Base-by-base conservation (phyloP, 2,888 invertebrate species). In the Drosophila diplacantha region DNA sequence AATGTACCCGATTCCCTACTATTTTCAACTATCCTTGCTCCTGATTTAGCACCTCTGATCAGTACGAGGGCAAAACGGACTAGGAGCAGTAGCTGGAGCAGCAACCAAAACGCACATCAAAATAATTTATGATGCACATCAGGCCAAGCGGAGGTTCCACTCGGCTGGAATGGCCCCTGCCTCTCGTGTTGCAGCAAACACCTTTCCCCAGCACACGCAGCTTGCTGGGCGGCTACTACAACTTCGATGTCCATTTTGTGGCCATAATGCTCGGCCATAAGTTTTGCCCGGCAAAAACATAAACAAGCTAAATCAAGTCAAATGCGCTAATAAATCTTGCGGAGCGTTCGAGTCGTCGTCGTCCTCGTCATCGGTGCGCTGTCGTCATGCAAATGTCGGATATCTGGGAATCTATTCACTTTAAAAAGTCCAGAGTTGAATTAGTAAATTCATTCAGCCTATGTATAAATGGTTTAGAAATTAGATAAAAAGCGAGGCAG, bases 261-360 rank as follows among this genome's bases (percentile, higher is more conserved):
- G 78, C 75, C 74, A 74, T 85, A 85, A 85, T 81, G 82, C 73
- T 62, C 68, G 72, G 76, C 77, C 80, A 83, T 84, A 84, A 79
- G 80, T 84, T 84, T 65, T 70, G 71, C 78, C 70, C 72, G 57
- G 74, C 74, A 74, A 80, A 84, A 83, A 85, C 85, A 85, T 85
- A 85, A 85, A 85, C 85, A 85, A 85, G 84, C 85, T 85, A 85
- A 85, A 85, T 85, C 86, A 85, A 85, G 85, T 85, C 84, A 86
- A 85, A 85, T 83, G 85, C 79, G 77, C 74, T 73, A 75, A 85
- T 85, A 86, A 85, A 85, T 85, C 85, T 81, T 81, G 22, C 53
- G 69, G 68, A 65, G 68, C 63, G 68, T 72, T 71, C 63, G 61
- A 62, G 68, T 56, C 57, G 43, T 54, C 41, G 18, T 44, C 66